Percentiles rank a stretch among this genome's conserved stretches.
Evolutionary conservation across 2,797 vertebrate genomes (phyloP).

Genomic region (Simalia tracyae): DNA sequence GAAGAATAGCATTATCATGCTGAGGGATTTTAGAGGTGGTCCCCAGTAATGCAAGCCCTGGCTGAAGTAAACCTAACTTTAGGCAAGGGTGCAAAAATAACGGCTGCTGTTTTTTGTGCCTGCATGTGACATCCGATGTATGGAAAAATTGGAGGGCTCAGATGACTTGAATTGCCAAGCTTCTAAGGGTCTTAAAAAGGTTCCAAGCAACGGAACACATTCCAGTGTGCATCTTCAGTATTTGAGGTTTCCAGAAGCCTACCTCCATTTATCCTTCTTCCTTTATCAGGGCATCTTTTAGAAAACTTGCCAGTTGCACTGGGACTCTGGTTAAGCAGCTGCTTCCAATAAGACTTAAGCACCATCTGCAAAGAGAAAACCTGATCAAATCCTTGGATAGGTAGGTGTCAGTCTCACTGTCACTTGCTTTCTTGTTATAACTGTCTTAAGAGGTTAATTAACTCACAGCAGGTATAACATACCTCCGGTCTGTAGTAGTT

Average conservation of each 20-base stretch:
- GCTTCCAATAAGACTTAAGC: neutral
- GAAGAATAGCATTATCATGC: neutral
- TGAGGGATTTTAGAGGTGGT: neutral
- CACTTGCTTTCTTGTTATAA: neutral
- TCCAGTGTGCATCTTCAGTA: neutral
- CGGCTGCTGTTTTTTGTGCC: neutral
- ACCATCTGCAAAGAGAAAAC: neutral
- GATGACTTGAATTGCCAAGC: neutral
- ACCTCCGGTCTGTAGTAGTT: neutral
- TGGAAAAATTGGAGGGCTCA: neutral
- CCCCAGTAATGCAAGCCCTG: neutral
- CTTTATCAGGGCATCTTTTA: neutral
- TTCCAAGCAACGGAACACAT: neutral
- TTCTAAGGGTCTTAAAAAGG: neutral
- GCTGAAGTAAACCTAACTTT: neutral
- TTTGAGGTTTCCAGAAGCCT: neutral
- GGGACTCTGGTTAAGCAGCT: neutral
- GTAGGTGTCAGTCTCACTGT: accelerated
- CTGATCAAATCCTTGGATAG: neutral
- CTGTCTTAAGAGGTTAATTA: neutral
- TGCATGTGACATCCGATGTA: neutral
- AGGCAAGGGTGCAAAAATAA: neutral
- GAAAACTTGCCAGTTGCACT: neutral
- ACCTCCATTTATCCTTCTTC: neutral
- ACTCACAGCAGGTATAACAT: neutral